These are phyloP conservation scores for Papilio gigon DNA, from an alignment of 2,888 invertebrate genomes.

Conservation along the genomic window DNA sequence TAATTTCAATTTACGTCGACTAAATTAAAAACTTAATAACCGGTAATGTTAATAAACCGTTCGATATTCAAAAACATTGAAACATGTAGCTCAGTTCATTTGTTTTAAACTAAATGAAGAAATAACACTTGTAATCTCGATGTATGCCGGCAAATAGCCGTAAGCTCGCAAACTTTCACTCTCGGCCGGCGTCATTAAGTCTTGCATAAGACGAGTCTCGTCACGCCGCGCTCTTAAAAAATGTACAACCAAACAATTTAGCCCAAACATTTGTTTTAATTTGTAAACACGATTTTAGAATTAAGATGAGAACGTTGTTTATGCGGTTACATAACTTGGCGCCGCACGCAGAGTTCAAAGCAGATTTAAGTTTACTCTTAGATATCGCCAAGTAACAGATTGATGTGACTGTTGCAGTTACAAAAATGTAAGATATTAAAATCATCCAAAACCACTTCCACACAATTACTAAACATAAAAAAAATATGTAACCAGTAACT, in stretches of 20 bases:
- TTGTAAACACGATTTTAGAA: slow-evolving; percentile 7
- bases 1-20: too few species aligned
- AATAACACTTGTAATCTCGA: slow-evolving; percentile 28
- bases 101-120: slow-evolving; percentile 4
- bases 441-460: too few species aligned
- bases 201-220: slow-evolving; percentile 54
- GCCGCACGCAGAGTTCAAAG: too few species aligned
- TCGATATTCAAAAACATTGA: background rate
- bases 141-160: slow-evolving; percentile 45
- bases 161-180: slow-evolving; percentile 62
- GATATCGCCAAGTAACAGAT: too few species aligned
- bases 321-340: background rate
- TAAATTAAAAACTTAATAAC: background rate
- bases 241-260: slow-evolving; percentile 16
- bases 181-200: slow-evolving; percentile 54
- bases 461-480: too few species aligned
- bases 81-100: background rate
- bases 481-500: too few species aligned
- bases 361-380: too few species aligned
- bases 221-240: slow-evolving; percentile 31
- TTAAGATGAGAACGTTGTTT: slow-evolving; percentile 4
- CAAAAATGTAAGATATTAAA: too few species aligned
- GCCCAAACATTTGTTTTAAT: slow-evolving; percentile 12
- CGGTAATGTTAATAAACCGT: slow-evolving; percentile 1
- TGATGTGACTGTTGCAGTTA: too few species aligned